These are phyloP conservation scores for Bucorvus abyssinicus DNA, from an alignment of 2,797 vertebrate genomes.

Conservation along the genomic window DNA sequence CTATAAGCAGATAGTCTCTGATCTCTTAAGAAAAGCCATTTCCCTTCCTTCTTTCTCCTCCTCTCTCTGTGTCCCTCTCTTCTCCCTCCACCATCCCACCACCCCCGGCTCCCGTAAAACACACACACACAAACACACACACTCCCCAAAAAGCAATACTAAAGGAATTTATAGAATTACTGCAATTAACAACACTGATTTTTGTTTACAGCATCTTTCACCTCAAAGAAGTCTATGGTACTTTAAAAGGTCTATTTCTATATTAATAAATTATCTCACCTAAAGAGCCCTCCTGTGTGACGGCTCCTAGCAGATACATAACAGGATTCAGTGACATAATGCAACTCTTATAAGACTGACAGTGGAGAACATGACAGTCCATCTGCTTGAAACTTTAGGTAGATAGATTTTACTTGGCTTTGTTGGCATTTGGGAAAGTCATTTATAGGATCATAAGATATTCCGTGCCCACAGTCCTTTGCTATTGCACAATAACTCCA, in stretches of 20 bases:
- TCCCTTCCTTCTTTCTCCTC: background rate
- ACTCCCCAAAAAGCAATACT: background rate
- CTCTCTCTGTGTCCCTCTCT: background rate
- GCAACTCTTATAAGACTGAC: background rate
- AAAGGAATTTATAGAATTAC: background rate
- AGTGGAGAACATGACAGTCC: background rate
- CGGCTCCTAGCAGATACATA: background rate
- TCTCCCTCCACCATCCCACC: accelerated
- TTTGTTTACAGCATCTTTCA: background rate
- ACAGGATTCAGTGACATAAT: background rate
- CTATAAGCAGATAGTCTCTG: background rate
- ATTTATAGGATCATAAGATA: background rate
- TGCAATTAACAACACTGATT: background rate
- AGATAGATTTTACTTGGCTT: background rate
- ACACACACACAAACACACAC: background rate
- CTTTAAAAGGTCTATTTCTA: background rate
- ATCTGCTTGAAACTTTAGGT: background rate
- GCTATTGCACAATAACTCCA: background rate
- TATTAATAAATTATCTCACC: background rate
- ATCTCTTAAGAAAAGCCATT: background rate
- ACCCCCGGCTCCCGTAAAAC: too few relatives aligned
- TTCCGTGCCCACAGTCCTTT: background rate
- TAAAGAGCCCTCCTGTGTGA: background rate
- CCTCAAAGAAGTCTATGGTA: background rate
- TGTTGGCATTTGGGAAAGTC: background rate